These are phyloP conservation scores for Papilio gigon DNA, from an alignment of 2,888 invertebrate genomes.

Conservation along the genomic window DNA sequence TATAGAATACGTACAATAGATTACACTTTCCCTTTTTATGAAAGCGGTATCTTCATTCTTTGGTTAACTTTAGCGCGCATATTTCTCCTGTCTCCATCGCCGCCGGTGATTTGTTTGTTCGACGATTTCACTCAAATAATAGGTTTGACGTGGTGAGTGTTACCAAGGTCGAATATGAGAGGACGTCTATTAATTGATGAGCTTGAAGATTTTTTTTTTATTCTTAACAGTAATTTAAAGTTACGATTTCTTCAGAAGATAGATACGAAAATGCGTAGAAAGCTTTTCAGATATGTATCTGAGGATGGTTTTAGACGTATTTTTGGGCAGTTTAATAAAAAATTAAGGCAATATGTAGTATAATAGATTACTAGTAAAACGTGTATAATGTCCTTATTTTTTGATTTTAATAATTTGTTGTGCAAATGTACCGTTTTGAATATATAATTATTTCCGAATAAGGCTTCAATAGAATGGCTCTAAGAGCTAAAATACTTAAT, in stretches of 20 bases:
- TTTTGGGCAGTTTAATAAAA: too few relatives aligned
- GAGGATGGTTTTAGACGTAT: too few relatives aligned
- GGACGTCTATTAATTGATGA: slow-evolving; percentile 7
- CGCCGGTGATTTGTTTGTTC: slow-evolving; percentile 34
- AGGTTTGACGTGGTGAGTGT: slow-evolving; percentile 27
- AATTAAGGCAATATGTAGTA: too few relatives aligned
- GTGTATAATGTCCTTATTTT: neutral
- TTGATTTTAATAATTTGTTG: too few relatives aligned
- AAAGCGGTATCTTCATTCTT: slow-evolving; percentile 13
- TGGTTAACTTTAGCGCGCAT: slow-evolving; percentile 28
- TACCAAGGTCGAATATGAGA: slow-evolving; percentile 28
- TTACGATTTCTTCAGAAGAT: neutral
- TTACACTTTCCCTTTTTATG: slow-evolving; percentile 25
- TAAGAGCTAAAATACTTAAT: slow-evolving; percentile 4
- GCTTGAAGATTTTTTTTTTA: neutral
- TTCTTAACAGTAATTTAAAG: neutral
- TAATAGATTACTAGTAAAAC: too few relatives aligned
- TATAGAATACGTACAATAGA: neutral
- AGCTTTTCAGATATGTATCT: too few relatives aligned
- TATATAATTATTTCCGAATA: neutral
- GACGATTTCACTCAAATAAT: slow-evolving; percentile 32
- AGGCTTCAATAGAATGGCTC: neutral
- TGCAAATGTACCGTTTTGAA: slow-evolving; percentile 2
- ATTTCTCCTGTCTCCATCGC: slow-evolving; percentile 15
- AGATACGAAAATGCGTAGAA: neutral